A percentile compares a stretch with the other conserved stretches of the same genome.
Evolutionary conservation across 1,140 invertebrate species (phyloP).

Genomic region (Oscheius sp.): DNA sequence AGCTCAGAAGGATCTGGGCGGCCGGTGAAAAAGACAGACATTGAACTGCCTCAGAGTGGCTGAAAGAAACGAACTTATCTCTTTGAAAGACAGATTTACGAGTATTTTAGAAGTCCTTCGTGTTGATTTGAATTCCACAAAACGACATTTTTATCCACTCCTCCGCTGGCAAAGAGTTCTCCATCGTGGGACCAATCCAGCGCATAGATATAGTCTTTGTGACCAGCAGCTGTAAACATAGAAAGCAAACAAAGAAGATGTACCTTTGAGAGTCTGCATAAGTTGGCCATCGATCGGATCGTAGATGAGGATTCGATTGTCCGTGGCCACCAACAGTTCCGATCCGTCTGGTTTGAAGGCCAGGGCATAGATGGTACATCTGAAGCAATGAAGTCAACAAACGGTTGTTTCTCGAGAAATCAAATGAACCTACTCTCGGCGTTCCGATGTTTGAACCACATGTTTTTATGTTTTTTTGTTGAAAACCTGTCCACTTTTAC

Average conservation of each 20-base stretch:
- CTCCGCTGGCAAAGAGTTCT: conserved; percentile 92
- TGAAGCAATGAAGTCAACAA: no score
- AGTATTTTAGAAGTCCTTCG: conserved; percentile 93
- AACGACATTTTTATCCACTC: conserved; percentile 93
- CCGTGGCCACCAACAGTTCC: conserved; percentile 87
- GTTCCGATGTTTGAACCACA: no score
- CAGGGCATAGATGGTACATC: conserved; percentile 82
- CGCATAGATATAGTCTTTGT: conserved; percentile 90
- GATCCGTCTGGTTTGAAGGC: conserved; percentile 92
- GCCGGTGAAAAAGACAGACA: conserved; percentile 90
- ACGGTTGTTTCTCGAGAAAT: no score
- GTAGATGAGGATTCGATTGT: conserved; percentile 87
- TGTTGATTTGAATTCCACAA: conserved; percentile 90
- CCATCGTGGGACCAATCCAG: conserved; percentile 89
- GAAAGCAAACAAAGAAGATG: background rate
- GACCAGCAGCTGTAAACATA: conserved; percentile 64
- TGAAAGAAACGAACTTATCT: conserved; percentile 61
- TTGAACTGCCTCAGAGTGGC: conserved; percentile 91
- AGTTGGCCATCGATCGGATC: conserved; percentile 84
- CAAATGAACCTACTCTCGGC: no score
- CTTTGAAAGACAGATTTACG: conserved; percentile 68
- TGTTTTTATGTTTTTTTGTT: no score
- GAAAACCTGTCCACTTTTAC: no score
- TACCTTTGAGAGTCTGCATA: conserved; percentile 81
- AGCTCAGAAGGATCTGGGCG: conserved; percentile 84